A percentile compares a stretch with the other conserved stretches of the same genome.
Conservation (phyloP, 2,888 invertebrate species). For the Tetragnatha montana region DNA sequence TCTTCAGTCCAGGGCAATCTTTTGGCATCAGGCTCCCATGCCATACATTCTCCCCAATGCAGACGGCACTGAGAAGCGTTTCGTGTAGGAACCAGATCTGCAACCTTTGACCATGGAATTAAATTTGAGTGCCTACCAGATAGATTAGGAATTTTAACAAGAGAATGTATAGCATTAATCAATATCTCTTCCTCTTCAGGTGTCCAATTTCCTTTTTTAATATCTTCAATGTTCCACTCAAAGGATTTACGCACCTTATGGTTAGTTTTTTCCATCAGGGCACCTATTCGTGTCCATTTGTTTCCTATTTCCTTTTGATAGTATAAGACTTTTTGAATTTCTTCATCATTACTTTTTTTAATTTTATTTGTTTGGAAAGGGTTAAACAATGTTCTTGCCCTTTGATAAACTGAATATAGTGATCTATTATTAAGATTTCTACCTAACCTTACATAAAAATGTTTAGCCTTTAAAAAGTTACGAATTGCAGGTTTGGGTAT, state of each 20-base stretch:
- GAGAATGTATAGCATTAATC: constrained; percentile 31
- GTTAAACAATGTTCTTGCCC: constrained; percentile 8
- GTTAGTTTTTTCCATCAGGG: not conserved
- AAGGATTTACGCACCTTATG: not conserved
- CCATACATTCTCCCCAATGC: constrained; percentile 9
- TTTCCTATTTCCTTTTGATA: not conserved
- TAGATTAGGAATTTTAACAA: not conserved
- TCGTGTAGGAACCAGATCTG: constrained; percentile 25
- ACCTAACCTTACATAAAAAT: constrained; percentile 34
- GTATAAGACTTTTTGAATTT: not conserved
- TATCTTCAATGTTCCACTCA: not conserved
- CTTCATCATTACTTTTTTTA: not conserved
- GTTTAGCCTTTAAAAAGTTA: constrained; percentile 13
- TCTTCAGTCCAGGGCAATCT: not conserved
- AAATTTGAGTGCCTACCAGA: not conserved
- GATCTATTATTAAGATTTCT: constrained; percentile 13
- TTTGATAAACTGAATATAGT: constrained; percentile 15
- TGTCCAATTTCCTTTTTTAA: constrained; percentile 33
- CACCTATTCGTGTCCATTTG: constrained; percentile 28
- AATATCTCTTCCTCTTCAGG: constrained; percentile 13
- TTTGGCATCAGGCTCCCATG: not conserved
- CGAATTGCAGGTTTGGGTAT: not conserved
- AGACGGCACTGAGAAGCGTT: constrained; percentile 30
- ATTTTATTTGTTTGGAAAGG: not conserved
- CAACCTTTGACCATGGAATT: constrained; percentile 29